Base-by-base conservation (phyloP, 2,888 invertebrate species). In the Troides oblongomaculatus region DNA sequence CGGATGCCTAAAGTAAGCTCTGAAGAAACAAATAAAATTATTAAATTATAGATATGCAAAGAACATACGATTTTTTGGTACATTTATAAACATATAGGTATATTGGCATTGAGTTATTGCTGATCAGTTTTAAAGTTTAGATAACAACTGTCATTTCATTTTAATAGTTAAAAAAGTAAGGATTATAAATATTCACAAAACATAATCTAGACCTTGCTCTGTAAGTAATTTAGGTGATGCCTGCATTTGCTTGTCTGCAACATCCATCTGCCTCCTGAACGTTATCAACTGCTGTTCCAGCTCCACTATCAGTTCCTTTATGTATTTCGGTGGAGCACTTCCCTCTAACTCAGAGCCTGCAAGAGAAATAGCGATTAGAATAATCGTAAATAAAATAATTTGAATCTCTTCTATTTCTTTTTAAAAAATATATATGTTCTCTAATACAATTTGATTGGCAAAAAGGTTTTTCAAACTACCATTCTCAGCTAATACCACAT, bases 1-100 rank as follows among this genome's bases (percentile, higher is more conserved):
- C 95, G 94, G 87, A 98, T 95, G 23, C 97, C 96, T 68, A 95
- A 89, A 14, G 96, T 95, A 72, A 98, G 84, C 86, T 98, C 97
- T 69, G 62, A 23, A 46, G 60, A 50, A n/a, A 14, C 3, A 21
- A 39, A 39, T n/a, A 36, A 56, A 50, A 8, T 21, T 12, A 23
- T 25, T 17, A 4, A 30, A 30, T 14, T 21, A n/a, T 8, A 21
- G 4, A 7, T 6, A 23, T 57, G 21, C 21, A 39, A 6, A 57
- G 21, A 21, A 21, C 8, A 6, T 8, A 57, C 12, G 0, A 57
- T 57, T 8, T 57, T 57, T 57, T 21, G 17, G 18, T 7, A 18
- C 10, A 57, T 30, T 30, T 30, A 30, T 30, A 30, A 30, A 30
- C 5, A 30, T 5, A 30, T 30, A 3, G 3, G 30, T 30, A 30